Evolutionary conservation across 2,113 vertebrate genomes (phyloP).

Genomic region (Macaca mulatta): DNA sequence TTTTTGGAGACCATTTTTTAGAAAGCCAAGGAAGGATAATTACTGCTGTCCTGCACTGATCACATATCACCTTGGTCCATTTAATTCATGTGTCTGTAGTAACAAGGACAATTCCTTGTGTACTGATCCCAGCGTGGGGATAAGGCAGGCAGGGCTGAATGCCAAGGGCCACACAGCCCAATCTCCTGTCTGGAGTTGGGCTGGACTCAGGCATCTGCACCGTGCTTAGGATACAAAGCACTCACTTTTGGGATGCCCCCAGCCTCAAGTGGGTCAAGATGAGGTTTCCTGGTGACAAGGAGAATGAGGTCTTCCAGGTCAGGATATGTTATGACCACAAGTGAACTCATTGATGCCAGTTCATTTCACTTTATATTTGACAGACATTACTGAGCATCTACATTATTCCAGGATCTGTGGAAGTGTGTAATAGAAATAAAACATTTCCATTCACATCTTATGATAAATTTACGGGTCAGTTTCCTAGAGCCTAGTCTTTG

Average conservation of each 20-base stretch:
- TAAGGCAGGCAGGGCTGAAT: too few species aligned
- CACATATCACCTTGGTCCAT: too few species aligned
- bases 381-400: not conserved
- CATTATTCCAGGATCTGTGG: not conserved
- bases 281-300: not conserved
- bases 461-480: too few species aligned
- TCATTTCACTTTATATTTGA: not conserved
- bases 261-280: not conserved
- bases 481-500: too few species aligned
- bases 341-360: too few species aligned
- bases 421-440: accelerated
- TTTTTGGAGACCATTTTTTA: not conserved
- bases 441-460: not conserved
- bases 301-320: not conserved
- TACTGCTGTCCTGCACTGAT: accelerated
- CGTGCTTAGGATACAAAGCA: accelerated
- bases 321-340: accelerated
- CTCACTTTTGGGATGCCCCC: not conserved
- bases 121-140: too few species aligned
- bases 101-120: not conserved
- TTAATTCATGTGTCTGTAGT: not conserved
- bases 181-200: not conserved
- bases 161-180: too few species aligned
- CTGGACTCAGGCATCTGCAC: not conserved
- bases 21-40: not conserved